Percentiles rank a stretch among this genome's conserved stretches.
These are phyloP conservation scores for Platyscapa corneri DNA, from an alignment of 1,140 invertebrate genomes.

Conservation along the genomic window DNA sequence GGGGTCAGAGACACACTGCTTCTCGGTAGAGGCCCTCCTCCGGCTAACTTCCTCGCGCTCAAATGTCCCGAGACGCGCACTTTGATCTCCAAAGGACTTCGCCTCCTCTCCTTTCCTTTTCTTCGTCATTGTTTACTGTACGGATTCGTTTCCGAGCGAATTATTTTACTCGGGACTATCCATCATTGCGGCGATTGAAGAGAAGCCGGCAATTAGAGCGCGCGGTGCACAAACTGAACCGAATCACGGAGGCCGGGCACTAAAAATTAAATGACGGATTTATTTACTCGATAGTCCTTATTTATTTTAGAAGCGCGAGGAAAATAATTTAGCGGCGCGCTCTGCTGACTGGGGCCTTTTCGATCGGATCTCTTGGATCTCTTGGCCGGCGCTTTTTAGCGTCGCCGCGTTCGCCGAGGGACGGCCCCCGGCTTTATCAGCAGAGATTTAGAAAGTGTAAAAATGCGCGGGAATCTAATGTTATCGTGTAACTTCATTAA, in stretches of 20 bases:
- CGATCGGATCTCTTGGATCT: no score
- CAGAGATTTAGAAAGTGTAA: background rate
- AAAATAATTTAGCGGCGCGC: background rate
- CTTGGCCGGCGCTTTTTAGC: no score
- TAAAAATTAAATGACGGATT: background rate
- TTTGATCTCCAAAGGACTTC: constrained; percentile 1
- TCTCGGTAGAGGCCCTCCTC: constrained; percentile 17
- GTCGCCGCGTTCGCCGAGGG: no score
- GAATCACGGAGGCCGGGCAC: background rate
- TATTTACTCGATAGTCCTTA: background rate
- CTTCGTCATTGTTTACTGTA: background rate
- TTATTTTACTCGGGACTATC: background rate
- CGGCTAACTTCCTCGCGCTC: background rate
- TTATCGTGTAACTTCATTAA: background rate
- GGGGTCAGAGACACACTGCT: background rate
- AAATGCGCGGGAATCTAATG: background rate
- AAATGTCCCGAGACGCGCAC: constrained; percentile 1
- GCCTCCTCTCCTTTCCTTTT: background rate
- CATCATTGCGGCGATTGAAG: background rate
- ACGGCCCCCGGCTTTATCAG: background rate
- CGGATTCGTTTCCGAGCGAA: background rate
- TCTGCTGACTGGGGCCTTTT: no score
- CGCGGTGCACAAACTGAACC: background rate
- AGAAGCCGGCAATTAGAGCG: background rate
- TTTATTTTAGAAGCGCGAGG: background rate